Percentiles rank a stretch among this genome's conserved stretches.
Conservation (phyloP, 2,888 invertebrate species). For the Lumbricus terrestris region DNA sequence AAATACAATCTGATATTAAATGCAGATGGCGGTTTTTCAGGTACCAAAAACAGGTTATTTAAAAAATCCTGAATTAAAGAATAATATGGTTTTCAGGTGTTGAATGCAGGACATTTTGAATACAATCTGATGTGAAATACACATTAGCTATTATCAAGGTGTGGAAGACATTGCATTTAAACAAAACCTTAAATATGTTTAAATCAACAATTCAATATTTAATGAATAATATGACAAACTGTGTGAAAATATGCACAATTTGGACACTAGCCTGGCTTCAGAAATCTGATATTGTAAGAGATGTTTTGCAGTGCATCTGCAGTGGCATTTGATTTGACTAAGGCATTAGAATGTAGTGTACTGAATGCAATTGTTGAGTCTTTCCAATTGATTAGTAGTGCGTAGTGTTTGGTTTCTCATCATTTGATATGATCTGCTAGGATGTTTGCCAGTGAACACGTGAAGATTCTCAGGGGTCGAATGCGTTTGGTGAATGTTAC, state of each 20-base stretch:
- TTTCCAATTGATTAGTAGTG: background rate
- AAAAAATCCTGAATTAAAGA: no score
- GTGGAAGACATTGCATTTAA: no score
- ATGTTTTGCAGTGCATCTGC: background rate
- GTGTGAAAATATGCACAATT: background rate
- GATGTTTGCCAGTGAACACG: background rate
- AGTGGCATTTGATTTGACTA: background rate
- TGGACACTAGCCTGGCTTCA: no score
- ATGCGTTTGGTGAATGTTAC: background rate
- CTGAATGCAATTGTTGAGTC: no score
- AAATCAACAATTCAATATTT: background rate
- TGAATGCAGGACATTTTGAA: background rate
- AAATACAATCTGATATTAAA: no score
- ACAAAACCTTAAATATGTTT: background rate
- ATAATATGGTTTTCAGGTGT: no score
- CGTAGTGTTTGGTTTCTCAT: background rate
- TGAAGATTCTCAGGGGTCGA: constrained; percentile 1
- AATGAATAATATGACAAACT: background rate
- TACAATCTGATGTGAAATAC: background rate
- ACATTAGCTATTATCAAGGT: background rate
- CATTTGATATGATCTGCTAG: background rate
- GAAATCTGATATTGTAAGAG: background rate
- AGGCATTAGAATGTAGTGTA: background rate
- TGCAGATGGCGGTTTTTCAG: no score
- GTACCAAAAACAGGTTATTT: no score